Percentiles rank a stretch among this genome's conserved stretches.
Conservation (phyloP, 2,797 vertebrate genomes). For the Neostethus bicornis region DNA sequence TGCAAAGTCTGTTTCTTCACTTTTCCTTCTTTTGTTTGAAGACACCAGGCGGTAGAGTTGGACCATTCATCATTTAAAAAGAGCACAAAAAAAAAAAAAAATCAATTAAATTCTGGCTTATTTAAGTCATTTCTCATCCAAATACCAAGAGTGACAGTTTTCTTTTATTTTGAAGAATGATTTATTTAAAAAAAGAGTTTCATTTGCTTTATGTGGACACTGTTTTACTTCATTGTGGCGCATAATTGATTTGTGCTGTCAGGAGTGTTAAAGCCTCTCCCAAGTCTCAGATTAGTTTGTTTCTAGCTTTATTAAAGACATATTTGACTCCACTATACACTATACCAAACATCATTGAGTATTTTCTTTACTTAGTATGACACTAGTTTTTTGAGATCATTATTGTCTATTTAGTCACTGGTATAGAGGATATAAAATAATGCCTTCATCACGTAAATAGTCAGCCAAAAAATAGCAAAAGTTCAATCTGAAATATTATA, state of each 20-base stretch:
- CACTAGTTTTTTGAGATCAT: too few species aligned
- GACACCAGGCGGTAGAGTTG: constrained; percentile 24
- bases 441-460: too few species aligned
- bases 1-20: constrained; percentile 24
- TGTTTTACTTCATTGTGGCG: not conserved
- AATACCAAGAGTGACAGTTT: too few species aligned
- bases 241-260: not conserved
- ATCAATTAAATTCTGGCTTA: too few species aligned
- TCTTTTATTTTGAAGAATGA: not conserved
- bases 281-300: not conserved
- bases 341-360: not conserved
- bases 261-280: not conserved
- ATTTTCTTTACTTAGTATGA: too few species aligned
- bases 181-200: not conserved
- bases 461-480: too few species aligned
- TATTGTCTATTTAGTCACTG: too few species aligned
- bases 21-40: constrained; percentile 37
- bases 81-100: too few species aligned
- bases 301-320: not conserved
- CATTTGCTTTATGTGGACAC: not conserved
- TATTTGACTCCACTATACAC: not conserved
- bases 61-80: constrained; percentile 34
- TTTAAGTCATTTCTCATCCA: too few species aligned
- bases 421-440: too few species aligned
- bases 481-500: too few species aligned